Evolutionary conservation across 2,797 vertebrate species (phyloP).

Genomic region (Garrulus glandarius): DNA sequence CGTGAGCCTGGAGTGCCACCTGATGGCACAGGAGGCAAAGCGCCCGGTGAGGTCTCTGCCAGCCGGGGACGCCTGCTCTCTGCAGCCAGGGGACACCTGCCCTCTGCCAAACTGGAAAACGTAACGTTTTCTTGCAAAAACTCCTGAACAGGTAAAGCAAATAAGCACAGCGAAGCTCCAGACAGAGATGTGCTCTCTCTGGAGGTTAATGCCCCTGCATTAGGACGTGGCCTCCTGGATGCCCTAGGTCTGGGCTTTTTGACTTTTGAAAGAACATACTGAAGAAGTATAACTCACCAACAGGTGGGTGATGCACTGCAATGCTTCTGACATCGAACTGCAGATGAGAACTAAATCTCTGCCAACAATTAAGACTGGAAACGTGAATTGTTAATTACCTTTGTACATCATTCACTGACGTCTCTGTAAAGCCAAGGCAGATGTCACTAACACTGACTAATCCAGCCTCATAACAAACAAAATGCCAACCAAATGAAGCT

Average conservation of each 20-base stretch:
- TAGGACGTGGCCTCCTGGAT: background rate
- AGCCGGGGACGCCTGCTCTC: fast-evolving
- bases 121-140: fast-evolving
- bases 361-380: background rate
- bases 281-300: background rate
- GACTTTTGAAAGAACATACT: background rate
- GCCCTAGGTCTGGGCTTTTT: background rate
- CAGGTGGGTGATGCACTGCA: fast-evolving
- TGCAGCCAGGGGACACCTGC: background rate
- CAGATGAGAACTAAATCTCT: background rate
- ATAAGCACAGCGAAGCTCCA: background rate
- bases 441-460: background rate
- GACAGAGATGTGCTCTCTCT: background rate
- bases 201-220: fast-evolving
- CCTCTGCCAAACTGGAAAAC: fast-evolving
- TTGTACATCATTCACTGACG: background rate
- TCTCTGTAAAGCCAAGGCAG: background rate
- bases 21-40: background rate
- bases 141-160: fast-evolving
- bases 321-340: background rate
- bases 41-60: background rate
- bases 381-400: background rate
- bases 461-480: background rate
- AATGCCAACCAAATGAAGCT: background rate
- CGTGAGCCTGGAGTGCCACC: slow-evolving; percentile 17